These are phyloP conservation scores for Athene cunicularia DNA, from an alignment of 2,113 vertebrate genomes.

Conservation along the genomic window DNA sequence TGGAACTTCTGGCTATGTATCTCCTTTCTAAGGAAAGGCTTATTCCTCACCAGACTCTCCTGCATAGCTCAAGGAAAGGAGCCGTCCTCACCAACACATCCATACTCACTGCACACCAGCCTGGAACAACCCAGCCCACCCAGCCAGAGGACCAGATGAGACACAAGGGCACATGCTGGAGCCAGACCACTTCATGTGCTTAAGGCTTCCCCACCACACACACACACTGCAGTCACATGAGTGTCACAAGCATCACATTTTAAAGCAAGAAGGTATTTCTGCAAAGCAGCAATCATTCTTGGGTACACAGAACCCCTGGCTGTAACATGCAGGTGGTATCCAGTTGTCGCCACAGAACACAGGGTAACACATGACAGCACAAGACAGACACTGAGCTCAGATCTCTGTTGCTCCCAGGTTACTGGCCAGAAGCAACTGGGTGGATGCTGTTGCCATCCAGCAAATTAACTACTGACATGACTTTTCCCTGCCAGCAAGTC, in stretches of 20 bases:
- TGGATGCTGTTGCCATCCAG: background rate
- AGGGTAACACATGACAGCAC: rapidly evolving
- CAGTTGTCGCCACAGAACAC: no score
- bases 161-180: no score
- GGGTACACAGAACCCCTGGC: rapidly evolving
- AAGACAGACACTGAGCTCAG: background rate
- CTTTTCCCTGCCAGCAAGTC: no score
- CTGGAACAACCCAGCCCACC: background rate
- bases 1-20: rapidly evolving
- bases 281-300: background rate
- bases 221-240: rapidly evolving
- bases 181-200: rapidly evolving
- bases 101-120: background rate
- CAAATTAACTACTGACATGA: background rate
- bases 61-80: no score
- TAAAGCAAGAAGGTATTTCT: background rate
- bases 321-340: rapidly evolving
- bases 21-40: background rate
- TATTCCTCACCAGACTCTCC: background rate
- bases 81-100: rapidly evolving
- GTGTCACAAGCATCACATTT: rapidly evolving
- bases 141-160: background rate
- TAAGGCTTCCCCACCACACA: background rate
- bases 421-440: background rate
- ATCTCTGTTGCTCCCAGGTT: rapidly evolving